Conservation (phyloP, 2,797 vertebrate genomes). For the Peromyscus attwateri region DNA sequence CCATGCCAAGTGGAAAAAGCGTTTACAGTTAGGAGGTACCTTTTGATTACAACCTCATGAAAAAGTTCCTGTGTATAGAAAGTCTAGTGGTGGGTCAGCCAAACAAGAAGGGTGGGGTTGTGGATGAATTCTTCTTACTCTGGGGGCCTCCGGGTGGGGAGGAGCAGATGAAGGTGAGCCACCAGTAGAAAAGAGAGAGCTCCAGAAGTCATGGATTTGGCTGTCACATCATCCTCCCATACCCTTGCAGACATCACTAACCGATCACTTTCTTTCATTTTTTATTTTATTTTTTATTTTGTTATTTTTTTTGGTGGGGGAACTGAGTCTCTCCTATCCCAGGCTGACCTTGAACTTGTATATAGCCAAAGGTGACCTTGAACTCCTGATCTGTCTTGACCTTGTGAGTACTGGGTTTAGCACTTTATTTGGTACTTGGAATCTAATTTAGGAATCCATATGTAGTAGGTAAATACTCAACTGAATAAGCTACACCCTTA, state of each 20-base stretch:
- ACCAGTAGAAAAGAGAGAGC: not conserved
- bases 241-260: conserved; percentile 6
- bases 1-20: conserved; percentile 63
- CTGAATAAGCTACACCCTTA: not conserved
- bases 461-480: not conserved
- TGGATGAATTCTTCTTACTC: not conserved
- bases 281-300: not conserved
- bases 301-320: not conserved
- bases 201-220: not conserved
- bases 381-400: not conserved
- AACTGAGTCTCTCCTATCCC: not conserved
- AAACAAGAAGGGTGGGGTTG: not conserved
- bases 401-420: not conserved
- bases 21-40: conserved; percentile 52
- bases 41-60: conserved; percentile 2
- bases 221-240: not conserved
- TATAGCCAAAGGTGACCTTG: not conserved
- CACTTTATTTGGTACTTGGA: not conserved
- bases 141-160: not conserved
- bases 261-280: not conserved
- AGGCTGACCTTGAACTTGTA: not conserved
- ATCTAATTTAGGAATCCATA: not conserved
- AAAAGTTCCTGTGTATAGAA: conserved; percentile 15
- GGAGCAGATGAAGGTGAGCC: not conserved
- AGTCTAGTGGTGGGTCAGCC: not conserved